Evolutionary conservation across 2,797 vertebrate genomes (phyloP).

Genomic region (Lacerta viridis): DNA sequence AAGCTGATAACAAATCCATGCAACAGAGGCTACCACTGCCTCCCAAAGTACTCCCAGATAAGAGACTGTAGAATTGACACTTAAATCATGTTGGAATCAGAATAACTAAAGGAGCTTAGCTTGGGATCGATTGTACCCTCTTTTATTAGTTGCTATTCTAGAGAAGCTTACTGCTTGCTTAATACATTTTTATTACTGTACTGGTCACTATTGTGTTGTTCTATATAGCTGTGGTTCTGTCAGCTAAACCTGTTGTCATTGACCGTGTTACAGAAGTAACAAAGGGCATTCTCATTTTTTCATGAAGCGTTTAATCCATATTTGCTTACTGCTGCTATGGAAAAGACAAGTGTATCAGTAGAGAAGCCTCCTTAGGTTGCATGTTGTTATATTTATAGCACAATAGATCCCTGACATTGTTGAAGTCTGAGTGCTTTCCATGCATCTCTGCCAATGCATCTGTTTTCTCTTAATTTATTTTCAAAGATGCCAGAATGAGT

Average conservation of each 20-base stretch:
- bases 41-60: not conserved
- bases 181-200: not conserved
- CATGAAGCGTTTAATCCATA: slow-evolving; percentile 17
- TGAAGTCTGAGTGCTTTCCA: slow-evolving; percentile 47
- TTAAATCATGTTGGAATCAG: not conserved
- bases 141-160: not conserved
- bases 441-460: slow-evolving; percentile 38
- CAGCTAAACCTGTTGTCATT: slow-evolving; percentile 18
- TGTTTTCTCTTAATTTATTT: slow-evolving; percentile 48
- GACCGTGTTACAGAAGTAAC: slow-evolving; percentile 25
- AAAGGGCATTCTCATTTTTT: slow-evolving; percentile 46
- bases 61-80: not conserved
- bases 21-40: no score
- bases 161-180: not conserved
- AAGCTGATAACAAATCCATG: no score
- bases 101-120: not conserved
- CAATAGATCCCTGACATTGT: slow-evolving; percentile 18
- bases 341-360: slow-evolving; percentile 29
- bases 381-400: slow-evolving; percentile 32
- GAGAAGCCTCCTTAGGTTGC: slow-evolving; percentile 35
- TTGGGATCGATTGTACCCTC: not conserved
- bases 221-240: slow-evolving; percentile 8
- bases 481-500: slow-evolving; percentile 23
- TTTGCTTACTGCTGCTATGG: slow-evolving; percentile 31
- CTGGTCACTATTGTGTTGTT: not conserved